These are phyloP conservation scores for Ametastegia equiseti DNA, from an alignment of 2,888 invertebrate genomes.

Conservation along the genomic window DNA sequence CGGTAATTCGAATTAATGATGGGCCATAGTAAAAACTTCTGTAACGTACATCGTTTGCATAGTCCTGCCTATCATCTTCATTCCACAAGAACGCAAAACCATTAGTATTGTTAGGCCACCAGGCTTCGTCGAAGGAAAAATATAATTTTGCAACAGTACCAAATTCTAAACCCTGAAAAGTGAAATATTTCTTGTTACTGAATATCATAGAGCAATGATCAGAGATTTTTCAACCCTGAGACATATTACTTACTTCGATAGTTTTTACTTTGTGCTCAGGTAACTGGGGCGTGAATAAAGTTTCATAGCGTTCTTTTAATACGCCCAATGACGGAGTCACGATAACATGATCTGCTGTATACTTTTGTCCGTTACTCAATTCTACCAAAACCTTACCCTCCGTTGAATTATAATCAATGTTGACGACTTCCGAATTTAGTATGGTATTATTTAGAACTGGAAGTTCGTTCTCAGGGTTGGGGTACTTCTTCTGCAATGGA, in stretches of 20 bases:
- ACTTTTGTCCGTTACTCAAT: slow-evolving; percentile 73
- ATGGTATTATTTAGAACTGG: slow-evolving; percentile 65
- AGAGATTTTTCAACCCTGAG: not conserved
- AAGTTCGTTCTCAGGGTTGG: slow-evolving; percentile 65
- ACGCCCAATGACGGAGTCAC: slow-evolving; percentile 85
- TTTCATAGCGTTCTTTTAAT: slow-evolving; percentile 79
- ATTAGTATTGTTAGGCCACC: slow-evolving; percentile 80
- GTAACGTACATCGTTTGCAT: slow-evolving; percentile 15
- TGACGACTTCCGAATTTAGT: slow-evolving; percentile 63
- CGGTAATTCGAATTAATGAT: not conserved
- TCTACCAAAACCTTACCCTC: slow-evolving; percentile 56
- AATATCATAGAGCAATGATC: not conserved
- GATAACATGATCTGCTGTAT: slow-evolving; percentile 81
- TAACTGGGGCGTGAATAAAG: slow-evolving; percentile 79
- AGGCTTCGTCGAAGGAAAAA: slow-evolving; percentile 80
- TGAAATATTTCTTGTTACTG: slow-evolving; percentile 17
- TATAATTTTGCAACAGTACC: slow-evolving; percentile 85
- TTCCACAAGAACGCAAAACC: slow-evolving; percentile 81
- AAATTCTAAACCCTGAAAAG: slow-evolving; percentile 78
- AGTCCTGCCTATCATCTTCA: slow-evolving; percentile 74
- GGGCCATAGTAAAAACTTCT: not conserved
- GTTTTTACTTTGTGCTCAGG: slow-evolving; percentile 78
- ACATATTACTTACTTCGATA: slow-evolving; percentile 73
- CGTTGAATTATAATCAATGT: slow-evolving; percentile 60
- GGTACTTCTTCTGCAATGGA: slow-evolving; percentile 64